A percentile compares a stretch with the other conserved stretches of the same genome.
Conservation (phyloP, 2,888 invertebrate genomes). For the Eudasyphora cyanicolor region DNA sequence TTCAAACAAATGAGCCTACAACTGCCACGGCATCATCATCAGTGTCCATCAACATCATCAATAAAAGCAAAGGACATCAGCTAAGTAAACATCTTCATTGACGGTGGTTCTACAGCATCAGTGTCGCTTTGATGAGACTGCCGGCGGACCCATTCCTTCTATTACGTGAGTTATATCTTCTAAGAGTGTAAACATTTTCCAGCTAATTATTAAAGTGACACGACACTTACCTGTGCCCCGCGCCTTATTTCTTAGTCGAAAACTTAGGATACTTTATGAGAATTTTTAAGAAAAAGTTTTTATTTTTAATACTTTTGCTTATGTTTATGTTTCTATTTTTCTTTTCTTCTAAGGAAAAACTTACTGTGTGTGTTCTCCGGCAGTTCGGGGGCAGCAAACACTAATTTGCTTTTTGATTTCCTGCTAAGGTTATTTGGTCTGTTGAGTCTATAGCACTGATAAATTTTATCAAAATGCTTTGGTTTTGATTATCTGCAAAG, state of each 20-base stretch:
- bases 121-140: background rate
- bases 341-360: too few species aligned
- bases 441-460: constrained; percentile 40
- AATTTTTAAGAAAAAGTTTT: background rate
- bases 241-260: background rate
- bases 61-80: background rate
- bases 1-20: background rate
- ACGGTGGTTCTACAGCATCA: background rate
- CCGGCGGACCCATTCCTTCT: background rate
- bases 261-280: background rate
- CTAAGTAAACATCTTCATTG: background rate
- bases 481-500: constrained; percentile 43
- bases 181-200: constrained; percentile 32
- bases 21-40: background rate
- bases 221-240: background rate
- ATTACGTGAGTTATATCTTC: background rate
- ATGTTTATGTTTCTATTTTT: too few species aligned
- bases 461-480: constrained; percentile 26
- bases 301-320: background rate
- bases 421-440: constrained; percentile 8
- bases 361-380: constrained; percentile 27
- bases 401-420: constrained; percentile 29
- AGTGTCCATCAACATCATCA: background rate
- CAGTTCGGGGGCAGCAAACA: background rate
- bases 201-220: constrained; percentile 9